Base-by-base conservation (phyloP, 2,797 vertebrate genomes). In the Spinibarbus caldwelli region DNA sequence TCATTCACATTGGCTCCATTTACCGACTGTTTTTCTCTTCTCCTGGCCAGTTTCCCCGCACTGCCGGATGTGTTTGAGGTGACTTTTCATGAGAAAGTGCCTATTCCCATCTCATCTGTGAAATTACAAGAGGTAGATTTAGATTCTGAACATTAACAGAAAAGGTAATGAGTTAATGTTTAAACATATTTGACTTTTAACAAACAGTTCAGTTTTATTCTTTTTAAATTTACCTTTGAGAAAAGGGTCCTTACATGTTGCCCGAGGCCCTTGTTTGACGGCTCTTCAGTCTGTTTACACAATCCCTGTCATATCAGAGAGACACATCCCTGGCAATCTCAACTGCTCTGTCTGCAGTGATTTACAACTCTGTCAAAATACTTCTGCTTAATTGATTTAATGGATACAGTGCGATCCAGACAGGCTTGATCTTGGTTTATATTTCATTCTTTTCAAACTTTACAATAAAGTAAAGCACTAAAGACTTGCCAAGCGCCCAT, bases 321-420 rank as follows among this genome's bases (percentile, higher is more conserved):
- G 64, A 70, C 73, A 68, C 62, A 68, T 78, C 47, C 64, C 75
- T 84, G 83, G 75, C 73, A 78, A 57, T 70, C 36, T 68, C n/a
- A 57, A 49, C 7, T 29, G 59, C 11, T 57, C 62, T 78, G 64
- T 77, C 64, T 23, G 26, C 62, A 67, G 62, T 84, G 73, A 84
- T 84, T 68, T 78, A 78, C 82, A 54, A 10, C 36, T 78, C 62
- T 84, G 75, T 68, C 75, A 84, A 84, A 84, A 70, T 84, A 84
- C 26, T 45, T 12, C 26, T 17, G 49, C 26, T 78, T 70, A 78
- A 84, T 70, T 77, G 75, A 78, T 84, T 78, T 78, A 84, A 68
- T 68, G 36, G 47, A 70, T 78, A 47, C 49, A 84, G 36, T 29
- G 47, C 10, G 47, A 78, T 84, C 36, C 75, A 70, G 59, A 68